Conservation (phyloP, 1,140 invertebrate genomes). For the Tetraneura akinire region DNA sequence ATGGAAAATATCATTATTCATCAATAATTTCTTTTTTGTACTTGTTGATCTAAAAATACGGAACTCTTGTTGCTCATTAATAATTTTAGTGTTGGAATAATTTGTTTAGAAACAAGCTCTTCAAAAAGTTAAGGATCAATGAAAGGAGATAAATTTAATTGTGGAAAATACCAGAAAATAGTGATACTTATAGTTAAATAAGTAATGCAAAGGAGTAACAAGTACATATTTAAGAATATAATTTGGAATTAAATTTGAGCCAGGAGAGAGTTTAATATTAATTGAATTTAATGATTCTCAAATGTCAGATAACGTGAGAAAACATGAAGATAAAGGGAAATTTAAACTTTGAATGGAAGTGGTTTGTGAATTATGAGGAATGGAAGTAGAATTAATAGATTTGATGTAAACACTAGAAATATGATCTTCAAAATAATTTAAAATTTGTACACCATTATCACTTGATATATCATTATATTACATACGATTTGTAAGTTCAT, state of each 20-base stretch:
- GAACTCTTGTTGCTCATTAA: background rate
- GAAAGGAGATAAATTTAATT: background rate
- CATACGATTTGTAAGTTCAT: too few relatives aligned
- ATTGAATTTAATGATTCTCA: background rate
- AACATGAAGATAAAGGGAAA: background rate
- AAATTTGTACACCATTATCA: too few relatives aligned
- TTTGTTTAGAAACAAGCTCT: background rate
- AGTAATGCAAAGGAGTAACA: background rate
- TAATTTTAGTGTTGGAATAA: background rate
- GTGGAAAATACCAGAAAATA: background rate
- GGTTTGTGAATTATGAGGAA: too few relatives aligned
- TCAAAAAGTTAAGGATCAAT: background rate
- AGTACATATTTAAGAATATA: background rate
- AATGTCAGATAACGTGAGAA: background rate
- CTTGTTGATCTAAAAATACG: background rate
- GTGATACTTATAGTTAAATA: background rate
- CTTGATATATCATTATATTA: too few relatives aligned
- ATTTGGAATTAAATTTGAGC: background rate
- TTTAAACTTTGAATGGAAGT: background rate
- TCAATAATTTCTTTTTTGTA: too few relatives aligned
- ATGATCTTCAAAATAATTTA: too few relatives aligned
- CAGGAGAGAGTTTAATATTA: background rate
- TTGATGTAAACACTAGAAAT: too few relatives aligned
- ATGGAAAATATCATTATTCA: too few relatives aligned
- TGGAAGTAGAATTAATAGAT: too few relatives aligned